Evolutionary conservation across 2,113 vertebrate species (phyloP).

Genomic region (Alethe diademata): DNA sequence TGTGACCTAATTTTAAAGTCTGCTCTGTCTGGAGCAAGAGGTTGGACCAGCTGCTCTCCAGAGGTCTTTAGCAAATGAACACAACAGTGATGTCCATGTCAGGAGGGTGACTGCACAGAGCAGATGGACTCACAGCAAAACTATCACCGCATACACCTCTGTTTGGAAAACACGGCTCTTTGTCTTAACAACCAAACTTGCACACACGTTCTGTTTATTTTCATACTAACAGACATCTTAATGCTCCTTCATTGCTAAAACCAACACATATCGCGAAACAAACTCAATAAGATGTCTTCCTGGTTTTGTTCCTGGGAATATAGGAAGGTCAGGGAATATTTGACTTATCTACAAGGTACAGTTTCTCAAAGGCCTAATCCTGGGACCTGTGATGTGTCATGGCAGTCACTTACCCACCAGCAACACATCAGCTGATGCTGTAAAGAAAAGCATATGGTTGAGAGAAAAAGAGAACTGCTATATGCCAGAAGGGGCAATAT

Average conservation of each 20-base stretch:
- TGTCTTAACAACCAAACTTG: not conserved
- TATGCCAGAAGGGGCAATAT: not conserved
- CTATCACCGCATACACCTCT: accelerated
- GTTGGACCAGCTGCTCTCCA: not conserved
- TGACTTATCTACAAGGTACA: not conserved
- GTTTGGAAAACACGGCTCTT: not conserved
- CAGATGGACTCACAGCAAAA: not conserved
- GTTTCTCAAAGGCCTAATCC: not conserved
- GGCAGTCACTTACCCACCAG: not conserved
- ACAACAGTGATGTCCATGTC: not conserved
- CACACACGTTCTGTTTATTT: not conserved
- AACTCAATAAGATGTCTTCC: not conserved
- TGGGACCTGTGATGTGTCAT: not conserved
- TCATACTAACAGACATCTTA: not conserved
- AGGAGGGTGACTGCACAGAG: not conserved
- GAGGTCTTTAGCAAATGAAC: not conserved
- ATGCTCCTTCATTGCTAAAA: not conserved
- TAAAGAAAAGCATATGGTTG: not conserved
- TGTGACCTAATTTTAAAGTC: not conserved
- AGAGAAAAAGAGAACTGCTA: not conserved
- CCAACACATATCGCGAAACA: not conserved
- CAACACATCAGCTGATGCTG: not conserved
- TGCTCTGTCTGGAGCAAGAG: not conserved
- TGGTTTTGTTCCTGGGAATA: not conserved
- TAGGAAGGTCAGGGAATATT: not conserved